A percentile compares a stretch with the other conserved stretches of the same genome.
Conservation (phyloP, 1,140 invertebrate genomes). For the Theocolax elegans region DNA sequence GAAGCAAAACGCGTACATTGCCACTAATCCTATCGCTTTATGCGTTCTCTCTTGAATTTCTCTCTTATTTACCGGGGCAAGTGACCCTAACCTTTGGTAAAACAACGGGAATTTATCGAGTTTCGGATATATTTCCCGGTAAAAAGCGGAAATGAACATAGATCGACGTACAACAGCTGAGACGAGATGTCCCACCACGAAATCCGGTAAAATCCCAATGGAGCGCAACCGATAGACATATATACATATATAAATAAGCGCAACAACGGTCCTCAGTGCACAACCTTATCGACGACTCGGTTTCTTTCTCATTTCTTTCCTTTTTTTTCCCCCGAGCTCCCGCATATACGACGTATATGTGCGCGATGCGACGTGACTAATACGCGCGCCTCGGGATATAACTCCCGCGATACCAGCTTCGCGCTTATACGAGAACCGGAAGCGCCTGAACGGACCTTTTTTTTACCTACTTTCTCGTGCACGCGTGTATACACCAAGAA, state of each 20-base stretch:
- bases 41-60: too few species aligned
- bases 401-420: not conserved
- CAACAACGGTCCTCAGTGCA: slow-evolving; percentile 12
- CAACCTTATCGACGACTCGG: not conserved
- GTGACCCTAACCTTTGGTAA: slow-evolving; percentile 13
- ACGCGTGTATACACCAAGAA: not conserved
- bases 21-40: not conserved
- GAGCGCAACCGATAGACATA: not conserved
- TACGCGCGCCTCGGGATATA: slow-evolving; percentile 8
- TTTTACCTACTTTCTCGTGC: slow-evolving; percentile 7
- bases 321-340: too few species aligned
- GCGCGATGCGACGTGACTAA: slow-evolving; percentile 15
- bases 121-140: not conserved
- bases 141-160: not conserved
- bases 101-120: not conserved
- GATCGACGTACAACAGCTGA: not conserved
- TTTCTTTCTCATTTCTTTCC: not conserved
- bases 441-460: not conserved
- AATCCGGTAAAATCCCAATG: not conserved
- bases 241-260: slow-evolving; percentile 14
- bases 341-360: too few species aligned
- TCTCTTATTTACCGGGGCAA: too few species aligned
- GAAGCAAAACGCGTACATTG: not conserved
- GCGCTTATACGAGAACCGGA: slow-evolving; percentile 29
- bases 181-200: not conserved